Evolutionary conservation across 2,797 vertebrate genomes (phyloP).

Genomic region (Spheniscus humboldti): DNA sequence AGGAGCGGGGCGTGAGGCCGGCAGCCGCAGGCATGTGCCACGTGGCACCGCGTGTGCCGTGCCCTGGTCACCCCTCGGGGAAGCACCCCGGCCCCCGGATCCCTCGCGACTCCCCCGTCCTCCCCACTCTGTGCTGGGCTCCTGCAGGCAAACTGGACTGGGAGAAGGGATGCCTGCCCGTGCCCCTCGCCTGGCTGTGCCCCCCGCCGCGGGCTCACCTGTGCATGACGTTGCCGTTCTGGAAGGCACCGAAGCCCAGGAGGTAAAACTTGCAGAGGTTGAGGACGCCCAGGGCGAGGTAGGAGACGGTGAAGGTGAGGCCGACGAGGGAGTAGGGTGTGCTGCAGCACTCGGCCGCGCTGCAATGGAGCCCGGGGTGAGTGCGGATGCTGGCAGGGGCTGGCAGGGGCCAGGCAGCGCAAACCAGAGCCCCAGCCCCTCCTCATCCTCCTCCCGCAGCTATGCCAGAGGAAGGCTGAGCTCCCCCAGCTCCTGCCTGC

Average conservation of each 20-base stretch:
- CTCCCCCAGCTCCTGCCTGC: neutral
- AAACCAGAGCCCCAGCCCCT: neutral
- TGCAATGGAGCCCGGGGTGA: neutral
- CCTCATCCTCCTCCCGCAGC: neutral
- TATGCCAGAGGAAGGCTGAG: neutral
- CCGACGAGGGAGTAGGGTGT: conserved; percentile 87
- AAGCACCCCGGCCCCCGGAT: fast-evolving
- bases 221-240: conserved; percentile 88
- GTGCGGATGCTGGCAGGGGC: neutral
- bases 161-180: neutral
- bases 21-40: neutral
- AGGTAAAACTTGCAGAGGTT: conserved; percentile 88
- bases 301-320: conserved; percentile 86
- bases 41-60: fast-evolving
- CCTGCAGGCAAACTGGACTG: neutral
- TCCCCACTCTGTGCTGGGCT: neutral
- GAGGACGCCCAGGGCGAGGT: conserved; percentile 83
- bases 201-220: conserved; percentile 65
- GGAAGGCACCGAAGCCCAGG: conserved; percentile 79
- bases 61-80: neutral
- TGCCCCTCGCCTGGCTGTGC: neutral
- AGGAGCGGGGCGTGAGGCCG: neutral
- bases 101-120: fast-evolving
- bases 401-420: neutral
- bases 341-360: conserved; percentile 86